Evolutionary conservation across 2,113 vertebrate species (phyloP).

Genomic region (Hippocampus comes): DNA sequence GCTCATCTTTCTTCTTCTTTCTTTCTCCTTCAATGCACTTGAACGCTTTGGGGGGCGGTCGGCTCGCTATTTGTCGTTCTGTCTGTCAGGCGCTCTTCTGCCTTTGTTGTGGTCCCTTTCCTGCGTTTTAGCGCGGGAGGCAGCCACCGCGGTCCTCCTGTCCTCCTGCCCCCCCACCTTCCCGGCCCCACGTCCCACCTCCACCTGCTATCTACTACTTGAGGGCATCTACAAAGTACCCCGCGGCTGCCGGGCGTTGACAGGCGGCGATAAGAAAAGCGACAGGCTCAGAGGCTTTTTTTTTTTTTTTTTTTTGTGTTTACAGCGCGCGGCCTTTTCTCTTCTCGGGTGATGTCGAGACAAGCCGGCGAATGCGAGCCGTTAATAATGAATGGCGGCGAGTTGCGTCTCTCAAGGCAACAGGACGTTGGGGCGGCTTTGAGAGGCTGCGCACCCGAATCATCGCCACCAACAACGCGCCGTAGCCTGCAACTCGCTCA

Average conservation of each 20-base stretch:
- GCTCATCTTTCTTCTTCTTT: slow-evolving; percentile 22
- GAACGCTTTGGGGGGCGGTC: slow-evolving; percentile 33
- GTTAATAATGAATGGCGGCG: slow-evolving; percentile 62
- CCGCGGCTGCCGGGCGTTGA: slow-evolving; percentile 44
- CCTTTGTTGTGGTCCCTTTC: slow-evolving; percentile 24
- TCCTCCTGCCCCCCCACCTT: slow-evolving; percentile 15
- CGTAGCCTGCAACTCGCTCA: slow-evolving; percentile 41
- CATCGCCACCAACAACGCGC: slow-evolving; percentile 30
- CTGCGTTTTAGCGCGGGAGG: slow-evolving; percentile 38
- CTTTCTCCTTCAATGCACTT: slow-evolving; percentile 24
- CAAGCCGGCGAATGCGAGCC: slow-evolving; percentile 52
- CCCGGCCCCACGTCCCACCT: slow-evolving; percentile 3
- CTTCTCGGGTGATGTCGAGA: slow-evolving; percentile 51
- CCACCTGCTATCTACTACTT: slow-evolving; percentile 46
- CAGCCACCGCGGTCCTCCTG: slow-evolving; percentile 30
- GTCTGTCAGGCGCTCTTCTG: slow-evolving; percentile 47
- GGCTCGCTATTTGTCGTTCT: slow-evolving; percentile 28
- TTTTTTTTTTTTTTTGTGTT: slow-evolving; percentile 37
- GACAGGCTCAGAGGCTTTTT: slow-evolving; percentile 33
- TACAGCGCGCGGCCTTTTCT: slow-evolving; percentile 33
- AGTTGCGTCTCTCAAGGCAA: slow-evolving; percentile 39
- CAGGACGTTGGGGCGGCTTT: slow-evolving; percentile 32
- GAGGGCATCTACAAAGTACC: slow-evolving; percentile 50
- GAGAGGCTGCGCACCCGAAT: slow-evolving; percentile 53
- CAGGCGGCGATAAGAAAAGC: slow-evolving; percentile 53